A percentile compares a stretch with the other conserved stretches of the same genome.
Conservation (phyloP, 2,797 vertebrate species). For the Hipposideros larvatus region DNA sequence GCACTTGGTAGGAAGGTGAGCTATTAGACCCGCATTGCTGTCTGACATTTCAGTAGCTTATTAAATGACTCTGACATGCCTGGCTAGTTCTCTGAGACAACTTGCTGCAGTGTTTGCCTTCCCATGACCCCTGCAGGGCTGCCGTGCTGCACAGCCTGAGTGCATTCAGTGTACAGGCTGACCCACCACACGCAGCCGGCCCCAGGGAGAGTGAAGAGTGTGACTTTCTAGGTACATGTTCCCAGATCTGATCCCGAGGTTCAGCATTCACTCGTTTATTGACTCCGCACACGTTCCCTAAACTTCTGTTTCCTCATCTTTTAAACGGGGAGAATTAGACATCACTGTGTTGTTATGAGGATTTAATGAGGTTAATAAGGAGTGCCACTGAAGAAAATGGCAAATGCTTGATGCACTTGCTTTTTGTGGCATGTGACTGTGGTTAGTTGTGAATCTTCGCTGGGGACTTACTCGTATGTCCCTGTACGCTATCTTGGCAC, state of each 20-base stretch:
- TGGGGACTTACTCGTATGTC: neutral
- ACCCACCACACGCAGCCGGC: accelerated
- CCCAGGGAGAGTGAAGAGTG: neutral
- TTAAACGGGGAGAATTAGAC: neutral
- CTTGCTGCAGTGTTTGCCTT: neutral
- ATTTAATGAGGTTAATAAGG: neutral
- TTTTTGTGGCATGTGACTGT: neutral
- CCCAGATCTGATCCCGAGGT: neutral
- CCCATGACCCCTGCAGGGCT: neutral
- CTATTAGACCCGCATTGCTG: accelerated
- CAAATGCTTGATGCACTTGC: neutral
- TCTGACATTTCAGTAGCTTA: neutral
- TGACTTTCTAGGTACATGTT: accelerated
- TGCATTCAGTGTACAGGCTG: too few relatives aligned
- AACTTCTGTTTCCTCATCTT: neutral
- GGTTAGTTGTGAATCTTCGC: neutral
- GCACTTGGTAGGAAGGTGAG: neutral
- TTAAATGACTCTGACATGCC: neutral
- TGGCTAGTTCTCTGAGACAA: neutral
- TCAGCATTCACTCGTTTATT: neutral
- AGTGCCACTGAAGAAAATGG: neutral
- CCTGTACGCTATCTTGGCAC: neutral
- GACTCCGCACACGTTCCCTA: neutral
- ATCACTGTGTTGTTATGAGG: neutral
- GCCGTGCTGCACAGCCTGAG: accelerated